Conservation (phyloP, 2,888 invertebrate species). For the Eupithecia abbreviata region DNA sequence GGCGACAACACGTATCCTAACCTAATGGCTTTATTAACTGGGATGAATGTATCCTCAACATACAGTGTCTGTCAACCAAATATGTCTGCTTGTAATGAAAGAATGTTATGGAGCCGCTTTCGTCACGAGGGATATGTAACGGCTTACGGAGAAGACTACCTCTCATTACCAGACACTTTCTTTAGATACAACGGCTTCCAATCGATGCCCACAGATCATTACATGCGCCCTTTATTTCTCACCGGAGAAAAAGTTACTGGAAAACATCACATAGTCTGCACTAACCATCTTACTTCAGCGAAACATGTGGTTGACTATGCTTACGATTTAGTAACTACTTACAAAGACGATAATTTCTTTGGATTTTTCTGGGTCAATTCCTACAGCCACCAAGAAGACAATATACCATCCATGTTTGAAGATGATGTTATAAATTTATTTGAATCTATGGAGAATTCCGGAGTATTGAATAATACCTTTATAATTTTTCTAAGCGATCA, state of each 20-base stretch:
- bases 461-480: slow-evolving; percentile 85
- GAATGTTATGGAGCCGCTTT: slow-evolving; percentile 90
- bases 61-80: slow-evolving; percentile 76
- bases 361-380: slow-evolving; percentile 91
- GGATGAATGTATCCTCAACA: slow-evolving; percentile 80
- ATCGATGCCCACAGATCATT: slow-evolving; percentile 90
- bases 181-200: slow-evolving; percentile 84
- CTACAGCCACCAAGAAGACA: slow-evolving; percentile 87
- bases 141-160: slow-evolving; percentile 89
- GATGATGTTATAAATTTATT: slow-evolving; percentile 81
- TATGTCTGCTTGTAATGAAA: slow-evolving; percentile 86
- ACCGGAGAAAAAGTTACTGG: slow-evolving; percentile 83
- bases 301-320: slow-evolving; percentile 87
- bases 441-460: slow-evolving; percentile 75
- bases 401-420: slow-evolving; percentile 87
- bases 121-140: slow-evolving; percentile 88
- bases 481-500: slow-evolving; percentile 90
- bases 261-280: slow-evolving; percentile 60
- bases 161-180: slow-evolving; percentile 87
- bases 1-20: slow-evolving; percentile 96
- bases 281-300: slow-evolving; percentile 81
- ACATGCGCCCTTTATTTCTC: slow-evolving; percentile 88
- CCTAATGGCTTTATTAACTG: slow-evolving; percentile 90
- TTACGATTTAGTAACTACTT: slow-evolving; percentile 84
- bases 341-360: slow-evolving; percentile 85